phyloP scores from a whole-genome alignment of 1,140 invertebrate genomes.

The Penaeus chinensis region DNA sequence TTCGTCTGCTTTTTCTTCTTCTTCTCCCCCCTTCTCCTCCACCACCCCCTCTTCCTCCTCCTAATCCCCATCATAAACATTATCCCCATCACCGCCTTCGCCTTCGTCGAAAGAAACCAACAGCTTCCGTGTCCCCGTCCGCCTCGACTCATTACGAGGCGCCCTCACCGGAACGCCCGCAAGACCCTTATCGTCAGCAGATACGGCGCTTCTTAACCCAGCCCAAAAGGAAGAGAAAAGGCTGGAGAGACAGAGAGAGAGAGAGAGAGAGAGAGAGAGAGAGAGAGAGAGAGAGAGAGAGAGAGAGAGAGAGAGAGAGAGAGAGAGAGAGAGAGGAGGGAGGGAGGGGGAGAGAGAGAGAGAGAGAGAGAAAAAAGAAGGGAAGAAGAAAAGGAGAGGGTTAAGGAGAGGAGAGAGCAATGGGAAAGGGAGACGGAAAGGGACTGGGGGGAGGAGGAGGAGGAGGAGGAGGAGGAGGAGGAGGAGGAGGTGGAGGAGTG shows the following conservation, averaged over 20 bases:
- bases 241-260: neutral
- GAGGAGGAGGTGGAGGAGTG: neutral
- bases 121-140: too few species aligned
- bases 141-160: too few species aligned
- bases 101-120: too few species aligned
- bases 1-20: too few species aligned
- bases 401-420: too few species aligned
- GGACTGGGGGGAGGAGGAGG: neutral
- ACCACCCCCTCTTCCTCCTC: too few species aligned
- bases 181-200: too few species aligned
- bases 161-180: too few species aligned
- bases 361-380: neutral
- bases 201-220: too few species aligned
- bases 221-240: neutral
- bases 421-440: neutral
- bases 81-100: too few species aligned
- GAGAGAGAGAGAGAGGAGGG: neutral
- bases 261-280: neutral
- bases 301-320: neutral
- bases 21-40: too few species aligned
- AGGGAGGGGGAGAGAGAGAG: neutral
- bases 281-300: neutral
- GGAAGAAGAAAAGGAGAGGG: neutral
- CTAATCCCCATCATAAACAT: too few species aligned
- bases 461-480: neutral